Base-by-base conservation (phyloP, 2,113 vertebrate genomes). In the Nesoenas mayeri region DNA sequence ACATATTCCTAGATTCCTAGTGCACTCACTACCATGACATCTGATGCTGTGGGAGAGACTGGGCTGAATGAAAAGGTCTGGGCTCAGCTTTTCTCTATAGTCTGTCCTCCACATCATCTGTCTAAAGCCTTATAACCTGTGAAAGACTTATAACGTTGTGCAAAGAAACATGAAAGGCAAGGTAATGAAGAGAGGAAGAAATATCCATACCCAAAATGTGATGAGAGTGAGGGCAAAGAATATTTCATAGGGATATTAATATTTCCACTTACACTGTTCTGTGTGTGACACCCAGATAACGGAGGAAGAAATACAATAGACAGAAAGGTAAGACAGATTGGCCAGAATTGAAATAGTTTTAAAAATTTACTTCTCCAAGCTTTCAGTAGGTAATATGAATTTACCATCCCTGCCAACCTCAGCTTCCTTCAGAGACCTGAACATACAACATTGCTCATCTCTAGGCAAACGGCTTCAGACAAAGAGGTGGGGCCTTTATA, bases 301-400 rank as follows among this genome's bases (percentile, higher is more conserved):
- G 64, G 21, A 24, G 10, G 18, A 11, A 94, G 53, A 83, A 78
- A 66, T 51, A 66, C 32, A 93, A 88, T 7, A 85, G 72, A 94
- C 62, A 85, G 82, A 92, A 94, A 95, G 48, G 51, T 83, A 90
- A 93, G 84, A 95, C 48, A 95, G 79, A 81, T 89, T 86, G 81
- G 36, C 57, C n/a, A 89, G 75, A 88, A 93, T 70, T 42, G 80
- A 91, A 95, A 90, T 57, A 88, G 75, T 79, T 91, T 95, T 79
- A 64, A 95, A 93, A 95, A 95, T 96, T 93, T 94, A 96, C 86
- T 95, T 61, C 88, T 54, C 65, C 32, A 81, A 71, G 65, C 29
- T 74, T 94, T 93, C 91, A 81, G 69, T 6, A 25, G 18, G 31
- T 91, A 92, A 85, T 40, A 84, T 89, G 88, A 89, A 96, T 96